Evolutionary conservation across 2,113 vertebrate genomes (phyloP).

Genomic region (Podarcis muralis): DNA sequence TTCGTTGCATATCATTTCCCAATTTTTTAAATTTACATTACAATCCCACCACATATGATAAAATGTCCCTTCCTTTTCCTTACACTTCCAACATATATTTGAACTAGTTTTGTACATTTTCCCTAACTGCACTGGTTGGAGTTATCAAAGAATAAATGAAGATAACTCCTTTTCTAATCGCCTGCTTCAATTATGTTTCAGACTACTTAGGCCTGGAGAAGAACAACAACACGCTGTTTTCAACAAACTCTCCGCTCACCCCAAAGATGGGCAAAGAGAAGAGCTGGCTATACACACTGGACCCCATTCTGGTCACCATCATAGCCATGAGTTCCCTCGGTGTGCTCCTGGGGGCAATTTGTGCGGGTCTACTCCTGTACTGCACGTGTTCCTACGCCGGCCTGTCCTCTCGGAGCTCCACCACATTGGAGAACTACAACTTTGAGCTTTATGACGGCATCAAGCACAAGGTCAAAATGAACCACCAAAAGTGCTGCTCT

Average conservation of each 20-base stretch:
- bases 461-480: constrained; percentile 98
- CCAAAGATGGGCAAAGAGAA: constrained; percentile 88
- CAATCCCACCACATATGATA: too few species aligned
- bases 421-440: constrained; percentile 98
- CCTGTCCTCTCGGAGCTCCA: constrained; percentile 93
- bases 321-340: constrained; percentile 98
- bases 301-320: constrained; percentile 98
- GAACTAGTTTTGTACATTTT: too few species aligned
- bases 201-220: constrained; percentile 77
- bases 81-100: too few species aligned
- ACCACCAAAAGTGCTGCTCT: constrained; percentile 97
- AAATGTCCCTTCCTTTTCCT: too few species aligned
- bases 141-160: too few species aligned
- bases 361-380: constrained; percentile 93
- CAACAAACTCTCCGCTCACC: constrained; percentile 75
- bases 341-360: constrained; percentile 91
- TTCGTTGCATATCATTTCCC: too few species aligned
- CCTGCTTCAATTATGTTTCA: constrained; percentile 61
- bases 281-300: constrained; percentile 93
- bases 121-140: too few species aligned
- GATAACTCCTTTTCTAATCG: not conserved
- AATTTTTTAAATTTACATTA: too few species aligned
- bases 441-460: constrained; percentile 96
- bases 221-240: constrained; percentile 74
- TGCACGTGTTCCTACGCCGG: constrained; percentile 94